Evolutionary conservation across 2,113 vertebrate species (phyloP), one percentile per base, ranked within the genome.

Genomic region (Labrus mixtus): DNA sequence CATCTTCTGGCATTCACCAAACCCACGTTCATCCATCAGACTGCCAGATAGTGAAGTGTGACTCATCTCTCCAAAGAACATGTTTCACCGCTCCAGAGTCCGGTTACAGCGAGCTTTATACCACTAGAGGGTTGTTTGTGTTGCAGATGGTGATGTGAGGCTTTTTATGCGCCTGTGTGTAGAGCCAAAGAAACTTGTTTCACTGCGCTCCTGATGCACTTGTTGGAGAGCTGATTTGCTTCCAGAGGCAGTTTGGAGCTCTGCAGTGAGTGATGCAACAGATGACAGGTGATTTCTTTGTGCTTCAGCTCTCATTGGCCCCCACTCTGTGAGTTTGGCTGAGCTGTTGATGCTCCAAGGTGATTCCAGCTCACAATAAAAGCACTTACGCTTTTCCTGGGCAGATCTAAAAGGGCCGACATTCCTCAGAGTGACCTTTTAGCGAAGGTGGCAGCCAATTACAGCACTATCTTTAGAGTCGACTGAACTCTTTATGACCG

Each of bases 241-340:
- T 51, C 48, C 48, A 51, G 48, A 51, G 48, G 48, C 48, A n/a
- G 48, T 51, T 51, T 51, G 48, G 19, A 51, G 19, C 48, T 51
- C 48, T 51, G 48, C 19, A 51, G 48, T 51, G 48, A 51, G 48
- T 51, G 48, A 51, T 51, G 48, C 48, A 51, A 51, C 19, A n/a
- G 48, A 51, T 51, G 48, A 51, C 48, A 51, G 48, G 48, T 51
- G 48, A 51, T 51, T 51, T 51, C 48, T 10, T 16, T 20, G 19
- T 13, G 19, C 48, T n/a, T 51, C 48, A 51, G 48, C 48, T 3
- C 43, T 45, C 13, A 1, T 45, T 45, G 43, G 12, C 43, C 43
- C 43, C 43, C 43, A 12, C 43, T 45, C 43, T 51, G 19, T 51
- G 48, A 51, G 48, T 20, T 51, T 51, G 48, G 48, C 17, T 20